These are phyloP conservation scores for Geodia barretti DNA, from an alignment of 37 sponge, comb jelly and placozoan species.

Conservation along the genomic window DNA sequence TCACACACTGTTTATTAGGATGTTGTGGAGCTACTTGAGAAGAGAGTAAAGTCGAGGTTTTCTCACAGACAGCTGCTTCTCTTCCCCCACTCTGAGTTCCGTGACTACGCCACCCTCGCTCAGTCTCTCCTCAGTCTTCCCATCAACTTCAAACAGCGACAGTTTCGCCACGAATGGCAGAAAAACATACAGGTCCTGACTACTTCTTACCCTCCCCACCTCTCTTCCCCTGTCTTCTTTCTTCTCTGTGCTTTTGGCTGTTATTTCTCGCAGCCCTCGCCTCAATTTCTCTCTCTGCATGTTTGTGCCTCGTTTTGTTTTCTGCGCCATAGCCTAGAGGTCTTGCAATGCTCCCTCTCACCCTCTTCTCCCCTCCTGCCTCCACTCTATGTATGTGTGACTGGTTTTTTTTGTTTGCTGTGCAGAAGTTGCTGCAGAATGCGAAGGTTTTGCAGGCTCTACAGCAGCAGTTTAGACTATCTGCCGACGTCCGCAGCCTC, in stretches of 20 bases:
- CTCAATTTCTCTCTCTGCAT: not conserved
- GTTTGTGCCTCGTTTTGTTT: too few relatives aligned
- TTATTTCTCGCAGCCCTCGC: too few relatives aligned
- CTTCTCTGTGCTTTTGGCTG: too few relatives aligned
- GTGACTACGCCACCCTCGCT: slow-evolving; percentile 57
- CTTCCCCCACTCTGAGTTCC: slow-evolving; percentile 58
- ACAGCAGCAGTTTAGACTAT: not conserved
- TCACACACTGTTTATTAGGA: slow-evolving; percentile 55
- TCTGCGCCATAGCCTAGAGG: too few relatives aligned
- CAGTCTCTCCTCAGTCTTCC: slow-evolving; percentile 57
- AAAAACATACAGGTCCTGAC: slow-evolving; percentile 33
- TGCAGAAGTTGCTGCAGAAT: slow-evolving; percentile 14
- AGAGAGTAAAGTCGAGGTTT: slow-evolving; percentile 92
- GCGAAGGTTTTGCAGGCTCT: slow-evolving; percentile 10
- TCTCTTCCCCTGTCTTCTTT: too few relatives aligned
- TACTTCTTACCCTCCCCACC: not conserved
- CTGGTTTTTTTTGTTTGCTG: not conserved
- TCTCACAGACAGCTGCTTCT: slow-evolving; percentile 82
- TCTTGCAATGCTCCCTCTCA: too few relatives aligned
- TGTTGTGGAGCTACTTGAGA: slow-evolving; percentile 90
- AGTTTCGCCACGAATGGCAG: slow-evolving; percentile 32
- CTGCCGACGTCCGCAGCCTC: slow-evolving; percentile 4
- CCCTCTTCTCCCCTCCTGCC: slow-evolving; percentile 1
- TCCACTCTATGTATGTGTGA: slow-evolving; percentile 9
- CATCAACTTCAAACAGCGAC: not conserved